These are phyloP conservation scores for Amphipoea oculea DNA, from an alignment of 2,888 invertebrate genomes.

Conservation along the genomic window DNA sequence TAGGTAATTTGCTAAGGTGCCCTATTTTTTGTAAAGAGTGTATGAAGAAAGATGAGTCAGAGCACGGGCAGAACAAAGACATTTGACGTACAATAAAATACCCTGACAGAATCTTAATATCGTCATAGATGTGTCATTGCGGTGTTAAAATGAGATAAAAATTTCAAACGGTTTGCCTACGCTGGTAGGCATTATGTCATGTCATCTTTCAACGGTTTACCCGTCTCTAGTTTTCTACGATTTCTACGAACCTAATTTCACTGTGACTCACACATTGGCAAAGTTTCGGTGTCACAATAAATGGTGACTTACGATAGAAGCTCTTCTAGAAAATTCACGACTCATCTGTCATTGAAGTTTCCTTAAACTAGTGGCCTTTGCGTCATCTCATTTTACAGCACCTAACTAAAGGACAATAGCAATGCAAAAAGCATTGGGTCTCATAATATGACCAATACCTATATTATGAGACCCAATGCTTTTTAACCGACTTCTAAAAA, in stretches of 20 bases:
- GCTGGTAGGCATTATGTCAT: conserved; percentile 38
- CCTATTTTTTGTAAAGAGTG: not conserved
- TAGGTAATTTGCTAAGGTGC: too few relatives aligned
- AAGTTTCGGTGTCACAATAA: conserved; percentile 51
- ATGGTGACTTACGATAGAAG: conserved; percentile 31
- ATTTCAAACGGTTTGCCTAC: conserved; percentile 38
- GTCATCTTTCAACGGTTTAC: conserved; percentile 18
- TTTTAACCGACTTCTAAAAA: too few relatives aligned
- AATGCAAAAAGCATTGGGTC: not conserved
- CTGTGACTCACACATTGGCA: conserved; percentile 39
- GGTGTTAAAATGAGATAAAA: conserved; percentile 29
- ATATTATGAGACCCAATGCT: too few relatives aligned
- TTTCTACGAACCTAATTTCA: conserved; percentile 47
- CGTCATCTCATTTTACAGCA: conserved; percentile 8
- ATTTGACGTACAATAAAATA: conserved; percentile 13
- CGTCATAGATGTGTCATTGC: not conserved
- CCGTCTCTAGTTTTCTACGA: conserved; percentile 20
- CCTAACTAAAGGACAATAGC: not conserved
- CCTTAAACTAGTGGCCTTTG: conserved; percentile 3
- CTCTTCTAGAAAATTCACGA: conserved; percentile 39
- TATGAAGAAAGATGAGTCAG: not conserved
- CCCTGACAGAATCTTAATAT: not conserved
- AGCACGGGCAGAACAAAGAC: not conserved
- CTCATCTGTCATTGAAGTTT: conserved; percentile 9
- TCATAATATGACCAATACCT: not conserved